Evolutionary conservation across 2,888 invertebrate genomes (phyloP), one percentile per base, ranked within the genome.

Genomic region (Lobophora halterata): DNA sequence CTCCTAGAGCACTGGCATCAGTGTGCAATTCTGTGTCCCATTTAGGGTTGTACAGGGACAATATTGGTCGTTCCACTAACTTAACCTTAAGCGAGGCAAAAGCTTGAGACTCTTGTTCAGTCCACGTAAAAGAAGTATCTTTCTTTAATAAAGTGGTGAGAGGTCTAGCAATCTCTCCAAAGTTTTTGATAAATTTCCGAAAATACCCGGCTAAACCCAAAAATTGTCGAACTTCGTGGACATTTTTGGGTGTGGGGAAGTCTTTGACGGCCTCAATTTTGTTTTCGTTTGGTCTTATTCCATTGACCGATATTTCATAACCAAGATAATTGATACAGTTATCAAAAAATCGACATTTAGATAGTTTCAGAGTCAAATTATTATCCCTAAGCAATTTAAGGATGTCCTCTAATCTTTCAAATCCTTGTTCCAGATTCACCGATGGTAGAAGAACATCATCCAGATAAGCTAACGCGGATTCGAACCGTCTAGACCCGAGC

Each of bases 271-370:
- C 26, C 10, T 16, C 7, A 3, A 38, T 13, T 27, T 38, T 38
- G 1, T 5, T 20, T 9, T 13, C 7, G 3, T 21, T 21, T 12
- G 38, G 38, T 5, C 20, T 14, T 7, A 38, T 16, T n/a, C 31
- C 31, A 7, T 32, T 19, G 3, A 6, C 6, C 2, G 27, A 27
- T 7, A 38, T 26, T 7, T 32, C 38, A 13, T 21, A 27, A 1
- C 38, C 38, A 1, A 39, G 16, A 16, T 32, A 39, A 7, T 32
- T 19, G 2, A 38, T 13, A 1, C 6, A n/a, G 2, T 11, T 28
- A 9, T 38, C n/a, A 11, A 38, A 27, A 11, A 38, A 38, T 6
- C 8, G 5, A 30, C 62, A 66, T 28, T 70, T 67, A 0, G 21
- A 14, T 2, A 60, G 9, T 7, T 55, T 58, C 0, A 65, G 13